Percentiles rank a stretch among this genome's conserved stretches.
Evolutionary conservation across 2,888 invertebrate genomes (phyloP).

Genomic region (Fragum fragum): DNA sequence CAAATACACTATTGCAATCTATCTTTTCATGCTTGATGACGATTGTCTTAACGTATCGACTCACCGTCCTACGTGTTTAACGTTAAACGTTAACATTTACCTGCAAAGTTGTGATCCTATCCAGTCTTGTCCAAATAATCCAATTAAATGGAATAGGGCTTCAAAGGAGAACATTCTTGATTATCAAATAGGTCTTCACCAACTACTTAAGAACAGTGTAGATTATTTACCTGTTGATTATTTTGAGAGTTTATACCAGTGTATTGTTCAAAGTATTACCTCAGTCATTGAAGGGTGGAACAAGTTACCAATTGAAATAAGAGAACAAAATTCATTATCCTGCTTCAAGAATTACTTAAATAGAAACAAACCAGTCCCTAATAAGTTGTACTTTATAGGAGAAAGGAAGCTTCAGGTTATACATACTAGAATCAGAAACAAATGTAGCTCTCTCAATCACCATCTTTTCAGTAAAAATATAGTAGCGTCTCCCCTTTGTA

Average conservation of each 20-base stretch:
- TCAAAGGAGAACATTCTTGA: not conserved
- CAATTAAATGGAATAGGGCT: not conserved
- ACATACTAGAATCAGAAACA: too few species aligned
- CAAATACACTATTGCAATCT: not conserved
- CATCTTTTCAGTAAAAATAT: too few species aligned
- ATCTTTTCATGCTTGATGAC: conserved; percentile 11
- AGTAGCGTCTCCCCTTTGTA: too few species aligned
- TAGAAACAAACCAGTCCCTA: too few species aligned
- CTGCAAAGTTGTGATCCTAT: not conserved
- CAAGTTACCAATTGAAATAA: too few species aligned
- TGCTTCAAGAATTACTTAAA: too few species aligned
- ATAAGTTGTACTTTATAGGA: too few species aligned
- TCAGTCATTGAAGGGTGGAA: too few species aligned
- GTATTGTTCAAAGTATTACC: not conserved
- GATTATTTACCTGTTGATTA: not conserved
- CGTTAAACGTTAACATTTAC: not conserved
- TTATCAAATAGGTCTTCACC: not conserved
- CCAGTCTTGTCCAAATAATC: not conserved
- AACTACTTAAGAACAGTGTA: not conserved
- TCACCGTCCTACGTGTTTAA: not conserved
- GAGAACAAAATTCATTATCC: too few species aligned
- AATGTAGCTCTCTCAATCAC: too few species aligned
- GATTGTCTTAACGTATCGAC: not conserved
- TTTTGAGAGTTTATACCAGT: not conserved
- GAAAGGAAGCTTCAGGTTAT: too few species aligned